Evolutionary conservation across 2,113 vertebrate species (phyloP), one percentile per base, ranked within the genome.

Genomic region (Prolemur simus): DNA sequence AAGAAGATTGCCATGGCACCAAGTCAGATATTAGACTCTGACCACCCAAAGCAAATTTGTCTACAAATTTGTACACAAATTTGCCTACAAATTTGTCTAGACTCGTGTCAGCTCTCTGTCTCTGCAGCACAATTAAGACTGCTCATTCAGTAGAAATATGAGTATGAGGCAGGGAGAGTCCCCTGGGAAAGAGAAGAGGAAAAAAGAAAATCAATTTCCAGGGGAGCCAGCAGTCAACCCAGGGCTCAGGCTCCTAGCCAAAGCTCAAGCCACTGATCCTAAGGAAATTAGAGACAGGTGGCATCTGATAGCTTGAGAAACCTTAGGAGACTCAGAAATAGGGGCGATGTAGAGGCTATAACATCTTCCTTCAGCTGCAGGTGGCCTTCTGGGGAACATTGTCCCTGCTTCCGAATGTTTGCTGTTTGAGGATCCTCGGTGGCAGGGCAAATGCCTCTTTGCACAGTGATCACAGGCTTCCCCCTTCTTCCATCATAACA

Each of bases 211-310:
- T 29, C 20, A 0, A 9, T 73, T 81, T 60, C 54, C 77, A 71
- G 73, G 74, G 52, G 73, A 49, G 42, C 5, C 17, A 91, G 60
- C 32, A 58, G 14, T 10, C 52, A 94, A 54, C 17, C 21, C 39
- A 56, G 63, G 17, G 45, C 32, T 86, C 74, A 81, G 83, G 69
- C 66, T 77, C 84, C 42, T 63, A n/a, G 66, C 39, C 81, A 71
- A 94, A 37, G 47, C 76, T 39, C 74, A 45, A 84, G 81, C 45
- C 91, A 71, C 49, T 63, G 89, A 93, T 78, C 80, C 87, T 47
- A 42, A 88, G 76, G 94, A 90, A 89, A 88, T 34, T 81, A 52
- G 92, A 96, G 89, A 91, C 39, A 52, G 42, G 85, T 90, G 81
- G n/a, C 71, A 90, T 73, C 52, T 0, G 77, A 80, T 85, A 66